Evolutionary conservation across 2,113 vertebrate species (phyloP).

Genomic region (Psittacara wagleri): DNA sequence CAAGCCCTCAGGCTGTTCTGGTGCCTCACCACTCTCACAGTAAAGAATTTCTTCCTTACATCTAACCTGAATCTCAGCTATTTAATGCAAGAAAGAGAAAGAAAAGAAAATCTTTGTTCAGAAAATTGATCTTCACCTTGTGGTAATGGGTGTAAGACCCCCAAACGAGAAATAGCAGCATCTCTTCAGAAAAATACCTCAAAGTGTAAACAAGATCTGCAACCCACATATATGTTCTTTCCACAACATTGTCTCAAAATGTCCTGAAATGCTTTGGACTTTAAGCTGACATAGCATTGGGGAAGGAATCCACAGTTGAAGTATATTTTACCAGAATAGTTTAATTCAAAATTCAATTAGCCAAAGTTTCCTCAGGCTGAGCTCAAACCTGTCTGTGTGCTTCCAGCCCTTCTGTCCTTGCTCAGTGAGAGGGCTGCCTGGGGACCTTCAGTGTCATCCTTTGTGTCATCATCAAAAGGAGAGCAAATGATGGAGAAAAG

Average conservation of each 20-base stretch:
- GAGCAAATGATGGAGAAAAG: background rate
- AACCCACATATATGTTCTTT: background rate
- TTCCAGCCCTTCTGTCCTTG: background rate
- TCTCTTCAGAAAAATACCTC: background rate
- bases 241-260: no score
- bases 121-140: background rate
- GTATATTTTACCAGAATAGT: background rate
- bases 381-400: background rate
- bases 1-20: background rate
- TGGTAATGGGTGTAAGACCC: background rate
- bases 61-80: background rate
- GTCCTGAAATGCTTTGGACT: background rate
- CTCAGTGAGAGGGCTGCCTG: background rate
- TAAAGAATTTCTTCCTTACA: background rate
- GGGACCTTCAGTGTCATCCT: background rate
- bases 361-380: background rate
- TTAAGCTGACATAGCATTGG: background rate
- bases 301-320: background rate
- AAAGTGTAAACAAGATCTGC: background rate
- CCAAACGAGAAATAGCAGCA: background rate
- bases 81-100: background rate
- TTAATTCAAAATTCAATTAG: background rate
- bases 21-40: background rate
- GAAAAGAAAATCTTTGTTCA: fast-evolving
- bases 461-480: background rate